Conservation (phyloP, 2,113 vertebrate genomes). For the Sardina pilchardus region DNA sequence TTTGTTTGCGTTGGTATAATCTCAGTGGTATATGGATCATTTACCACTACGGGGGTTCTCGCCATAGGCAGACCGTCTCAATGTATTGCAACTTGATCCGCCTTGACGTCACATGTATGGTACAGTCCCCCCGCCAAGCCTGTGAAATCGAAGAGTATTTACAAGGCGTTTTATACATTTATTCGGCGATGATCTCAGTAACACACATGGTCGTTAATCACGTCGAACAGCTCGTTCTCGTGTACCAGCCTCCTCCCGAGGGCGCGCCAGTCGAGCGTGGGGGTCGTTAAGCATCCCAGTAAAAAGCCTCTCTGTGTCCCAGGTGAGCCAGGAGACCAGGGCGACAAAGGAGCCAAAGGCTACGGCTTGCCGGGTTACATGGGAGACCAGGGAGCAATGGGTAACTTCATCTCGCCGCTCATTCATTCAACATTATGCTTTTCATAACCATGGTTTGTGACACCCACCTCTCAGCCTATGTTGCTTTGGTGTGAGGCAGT, state of each 20-base stretch:
- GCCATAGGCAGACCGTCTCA: neutral
- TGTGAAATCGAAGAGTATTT: conserved; percentile 56
- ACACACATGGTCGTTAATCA: conserved; percentile 49
- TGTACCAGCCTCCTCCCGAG: conserved; percentile 33
- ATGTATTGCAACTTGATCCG: conserved; percentile 37
- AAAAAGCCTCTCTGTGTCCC: conserved; percentile 8
- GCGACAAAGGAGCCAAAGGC: conserved; percentile 65
- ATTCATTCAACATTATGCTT: neutral
- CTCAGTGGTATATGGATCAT: neutral
- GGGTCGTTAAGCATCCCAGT: neutral
- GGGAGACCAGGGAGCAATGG: conserved; percentile 64
- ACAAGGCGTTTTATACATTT: conserved; percentile 53
- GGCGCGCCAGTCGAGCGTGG: neutral
- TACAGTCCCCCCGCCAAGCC: conserved; percentile 28
- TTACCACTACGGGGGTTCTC: neutral
- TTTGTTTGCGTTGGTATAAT: neutral
- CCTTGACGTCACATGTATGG: conserved; percentile 47
- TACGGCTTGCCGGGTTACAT: conserved; percentile 60
- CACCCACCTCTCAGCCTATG: neutral
- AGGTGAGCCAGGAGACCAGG: conserved; percentile 62
- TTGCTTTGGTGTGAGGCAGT: neutral
- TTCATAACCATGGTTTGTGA: neutral
- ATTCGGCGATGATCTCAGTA: conserved; percentile 52
- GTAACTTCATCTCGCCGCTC: conserved; percentile 54
- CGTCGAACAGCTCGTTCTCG: conserved; percentile 7